Percentiles rank a stretch among this genome's conserved stretches.
Evolutionary conservation across 1,140 invertebrate species (phyloP).

Genomic region (Anagrus nilaparvatae): DNA sequence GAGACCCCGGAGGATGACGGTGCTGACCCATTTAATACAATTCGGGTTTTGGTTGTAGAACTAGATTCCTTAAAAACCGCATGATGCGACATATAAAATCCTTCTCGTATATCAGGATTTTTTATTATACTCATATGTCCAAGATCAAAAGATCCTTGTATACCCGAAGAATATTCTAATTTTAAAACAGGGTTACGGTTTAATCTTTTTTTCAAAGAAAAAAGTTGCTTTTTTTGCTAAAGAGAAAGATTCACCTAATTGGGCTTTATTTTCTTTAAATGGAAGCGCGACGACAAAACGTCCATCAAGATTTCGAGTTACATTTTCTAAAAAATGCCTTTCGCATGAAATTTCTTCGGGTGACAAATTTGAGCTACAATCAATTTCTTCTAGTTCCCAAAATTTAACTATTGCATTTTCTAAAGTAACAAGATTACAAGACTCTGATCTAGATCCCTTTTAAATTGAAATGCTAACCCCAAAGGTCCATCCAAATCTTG

Average conservation of each 20-base stretch:
- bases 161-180: slow-evolving; percentile 24
- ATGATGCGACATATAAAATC: slow-evolving; percentile 38
- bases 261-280: slow-evolving; percentile 3
- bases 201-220: slow-evolving; percentile 16
- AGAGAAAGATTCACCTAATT: slow-evolving; percentile 1
- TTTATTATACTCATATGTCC: slow-evolving; percentile 26
- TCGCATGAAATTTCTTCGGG: slow-evolving; percentile 11
- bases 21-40: slow-evolving; percentile 18
- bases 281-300: slow-evolving; percentile 17
- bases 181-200: slow-evolving; percentile 17
- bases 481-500: slow-evolving; percentile 11
- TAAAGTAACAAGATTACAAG: too few species aligned
- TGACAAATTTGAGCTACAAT: background rate
- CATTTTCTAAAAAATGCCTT: slow-evolving; percentile 12
- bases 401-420: background rate
- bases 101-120: background rate
- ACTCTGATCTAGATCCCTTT: too few species aligned
- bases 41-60: slow-evolving; percentile 24
- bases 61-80: slow-evolving; percentile 26
- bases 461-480: too few species aligned
- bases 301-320: slow-evolving; percentile 11
- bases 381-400: slow-evolving; percentile 1
- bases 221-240: slow-evolving; percentile 13
- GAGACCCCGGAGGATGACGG: slow-evolving; percentile 16
- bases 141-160: slow-evolving; percentile 28